phyloP scores from a whole-genome alignment of 2,113 vertebrate genomes.

The Vidua chalybeata region DNA sequence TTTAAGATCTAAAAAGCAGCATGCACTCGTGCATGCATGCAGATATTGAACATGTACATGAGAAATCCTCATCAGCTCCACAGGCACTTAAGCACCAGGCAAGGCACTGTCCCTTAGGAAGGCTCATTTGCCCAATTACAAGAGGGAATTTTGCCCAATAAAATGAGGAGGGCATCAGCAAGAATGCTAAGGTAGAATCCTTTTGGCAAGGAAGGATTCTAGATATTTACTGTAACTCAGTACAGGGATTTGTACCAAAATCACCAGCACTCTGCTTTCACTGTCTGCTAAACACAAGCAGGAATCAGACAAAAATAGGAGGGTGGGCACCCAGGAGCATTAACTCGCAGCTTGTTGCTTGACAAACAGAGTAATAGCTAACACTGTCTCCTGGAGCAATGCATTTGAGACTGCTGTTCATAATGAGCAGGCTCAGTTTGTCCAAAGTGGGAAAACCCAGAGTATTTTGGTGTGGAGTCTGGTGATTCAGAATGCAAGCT shows the following conservation, averaged over 20 bases:
- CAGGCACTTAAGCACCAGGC: background rate
- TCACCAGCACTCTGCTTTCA: background rate
- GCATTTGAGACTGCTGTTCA: background rate
- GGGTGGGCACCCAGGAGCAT: background rate
- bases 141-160: background rate
- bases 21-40: fast-evolving
- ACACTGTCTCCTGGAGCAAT: background rate
- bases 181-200: background rate
- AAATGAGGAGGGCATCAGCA: background rate
- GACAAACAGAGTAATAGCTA: background rate
- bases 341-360: background rate
- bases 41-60: background rate
- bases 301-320: background rate
- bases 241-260: background rate
- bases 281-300: background rate
- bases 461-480: background rate
- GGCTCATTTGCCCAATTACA: background rate
- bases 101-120: background rate
- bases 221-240: background rate
- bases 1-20: background rate
- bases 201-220: background rate
- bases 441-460: background rate
- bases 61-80: background rate
- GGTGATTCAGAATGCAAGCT: background rate
- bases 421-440: background rate